Conservation (phyloP, 2,888 invertebrate genomes). For the Drosophila hamatofila region DNA sequence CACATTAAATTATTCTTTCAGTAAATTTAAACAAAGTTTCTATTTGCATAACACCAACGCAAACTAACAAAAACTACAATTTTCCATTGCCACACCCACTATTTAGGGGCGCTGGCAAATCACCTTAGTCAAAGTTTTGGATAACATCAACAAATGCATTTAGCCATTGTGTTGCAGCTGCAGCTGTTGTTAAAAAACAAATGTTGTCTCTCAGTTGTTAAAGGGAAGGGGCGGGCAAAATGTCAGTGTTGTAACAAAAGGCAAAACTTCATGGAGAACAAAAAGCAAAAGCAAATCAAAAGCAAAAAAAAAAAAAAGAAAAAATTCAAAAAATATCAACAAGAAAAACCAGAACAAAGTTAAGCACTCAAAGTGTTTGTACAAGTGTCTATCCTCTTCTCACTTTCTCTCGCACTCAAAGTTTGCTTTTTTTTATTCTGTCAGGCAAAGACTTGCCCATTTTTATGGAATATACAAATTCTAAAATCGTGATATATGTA, state of each 20-base stretch:
- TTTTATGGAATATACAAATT: constrained; percentile 25
- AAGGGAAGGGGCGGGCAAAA: constrained; percentile 20
- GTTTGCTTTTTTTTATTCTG: not conserved
- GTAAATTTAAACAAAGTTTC: not conserved
- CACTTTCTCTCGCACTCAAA: not conserved
- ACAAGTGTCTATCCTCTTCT: constrained; percentile 31
- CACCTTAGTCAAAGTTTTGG: constrained; percentile 64
- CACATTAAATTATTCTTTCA: no score
- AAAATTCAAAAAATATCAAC: constrained; percentile 1
- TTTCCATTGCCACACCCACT: constrained; percentile 11
- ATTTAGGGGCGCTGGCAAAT: constrained; percentile 55
- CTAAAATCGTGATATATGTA: constrained; percentile 23
- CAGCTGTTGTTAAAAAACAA: constrained; percentile 38
- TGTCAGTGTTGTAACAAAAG: constrained; percentile 65
- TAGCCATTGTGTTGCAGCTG: constrained; percentile 32
- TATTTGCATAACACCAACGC: not conserved
- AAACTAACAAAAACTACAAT: not conserved
- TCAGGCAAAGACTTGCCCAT: constrained; percentile 7
- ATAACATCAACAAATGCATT: constrained; percentile 60
- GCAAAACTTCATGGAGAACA: constrained; percentile 56
- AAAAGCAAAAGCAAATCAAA: constrained; percentile 24
- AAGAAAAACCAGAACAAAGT: constrained; percentile 40
- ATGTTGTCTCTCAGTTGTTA: constrained; percentile 5
- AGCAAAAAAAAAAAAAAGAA: constrained; percentile 7
- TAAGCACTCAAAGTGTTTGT: constrained; percentile 52